phyloP scores from a whole-genome alignment of 1,140 invertebrate genomes.

The Drosophila repleta region DNA sequence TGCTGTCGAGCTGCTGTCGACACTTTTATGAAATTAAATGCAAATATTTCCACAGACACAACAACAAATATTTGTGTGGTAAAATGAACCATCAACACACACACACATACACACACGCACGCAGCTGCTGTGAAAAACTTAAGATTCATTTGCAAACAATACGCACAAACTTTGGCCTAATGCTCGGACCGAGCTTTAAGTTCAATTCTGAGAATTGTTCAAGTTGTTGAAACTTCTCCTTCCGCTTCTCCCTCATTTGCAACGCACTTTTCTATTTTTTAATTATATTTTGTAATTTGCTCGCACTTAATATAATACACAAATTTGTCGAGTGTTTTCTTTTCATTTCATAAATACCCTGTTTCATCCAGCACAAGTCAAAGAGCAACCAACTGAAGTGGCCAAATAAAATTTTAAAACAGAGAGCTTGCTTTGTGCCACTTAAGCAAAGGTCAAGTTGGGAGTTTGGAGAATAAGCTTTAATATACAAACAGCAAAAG shows the following conservation, averaged over 20 bases:
- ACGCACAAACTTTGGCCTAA: conserved; percentile 24
- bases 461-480: no score
- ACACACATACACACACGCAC: conserved; percentile 14
- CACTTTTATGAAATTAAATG: conserved; percentile 67
- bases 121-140: conserved; percentile 12
- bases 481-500: no score
- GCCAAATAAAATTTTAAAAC: no score
- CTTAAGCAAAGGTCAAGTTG: no score
- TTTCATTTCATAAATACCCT: conserved; percentile 51
- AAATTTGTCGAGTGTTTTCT: conserved; percentile 61
- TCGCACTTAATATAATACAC: neutral
- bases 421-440: no score
- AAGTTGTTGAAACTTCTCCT: neutral
- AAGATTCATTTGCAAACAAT: conserved; percentile 71
- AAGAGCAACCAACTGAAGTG: no score
- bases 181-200: neutral
- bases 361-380: neutral
- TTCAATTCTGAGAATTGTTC: conserved; percentile 33
- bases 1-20: neutral
- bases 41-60: conserved; percentile 64
- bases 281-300: conserved; percentile 47
- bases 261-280: conserved; percentile 14
- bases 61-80: conserved; percentile 61
- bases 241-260: neutral
- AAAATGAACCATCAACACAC: conserved; percentile 45